Evolutionary conservation across 2,888 invertebrate genomes (phyloP), one percentile per base, ranked within the genome.

Genomic region (Platycheirus albimanus): DNA sequence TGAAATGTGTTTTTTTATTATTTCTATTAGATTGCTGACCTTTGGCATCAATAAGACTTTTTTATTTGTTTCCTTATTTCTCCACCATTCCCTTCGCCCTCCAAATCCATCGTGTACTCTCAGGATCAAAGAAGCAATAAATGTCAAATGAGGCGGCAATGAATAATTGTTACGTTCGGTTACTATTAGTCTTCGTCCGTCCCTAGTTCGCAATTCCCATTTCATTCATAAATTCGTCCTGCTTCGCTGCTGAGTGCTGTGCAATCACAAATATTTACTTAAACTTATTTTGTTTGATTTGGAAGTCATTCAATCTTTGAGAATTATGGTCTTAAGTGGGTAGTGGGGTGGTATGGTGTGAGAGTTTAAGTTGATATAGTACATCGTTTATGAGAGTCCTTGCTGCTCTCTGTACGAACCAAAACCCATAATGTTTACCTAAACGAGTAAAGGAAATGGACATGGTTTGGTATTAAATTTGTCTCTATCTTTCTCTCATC

Each of bases 211-310:
- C n/a, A n/a, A 41, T 24, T 24, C 38, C 41, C 56, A 41, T 58
- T 24, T 20, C 56, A 41, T 41, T 58, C 38, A 58, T 41, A 58
- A 41, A 58, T 41, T 58, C 41, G 24, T 41, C 41, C 24, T 58
- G 56, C 38, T 24, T 58, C 20, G 24, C 45, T 61, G n/a, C 43
- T 61, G 69, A 80, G 79, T 74, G 75, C 79, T 80, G 56, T 80
- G 69, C 69, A 75, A 80, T 80, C 79, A 80, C 69, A 80, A 75
- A 80, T 75, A 75, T 80, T 80, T 69, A 64, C 74, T 51, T 15
- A 43, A 80, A 74, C 67, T 80, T 80, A 74, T 80, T 75, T 36
- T 75, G 63, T 80, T 80, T 80, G 75, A 69, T 63, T 75, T 63
- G 49, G 69, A 56, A 74, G 63, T 47, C 56, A 75, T 79, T 74